Evolutionary conservation across 2,113 vertebrate genomes (phyloP), one percentile per base, ranked within the genome.

Genomic region (Acrocephalus kingi): DNA sequence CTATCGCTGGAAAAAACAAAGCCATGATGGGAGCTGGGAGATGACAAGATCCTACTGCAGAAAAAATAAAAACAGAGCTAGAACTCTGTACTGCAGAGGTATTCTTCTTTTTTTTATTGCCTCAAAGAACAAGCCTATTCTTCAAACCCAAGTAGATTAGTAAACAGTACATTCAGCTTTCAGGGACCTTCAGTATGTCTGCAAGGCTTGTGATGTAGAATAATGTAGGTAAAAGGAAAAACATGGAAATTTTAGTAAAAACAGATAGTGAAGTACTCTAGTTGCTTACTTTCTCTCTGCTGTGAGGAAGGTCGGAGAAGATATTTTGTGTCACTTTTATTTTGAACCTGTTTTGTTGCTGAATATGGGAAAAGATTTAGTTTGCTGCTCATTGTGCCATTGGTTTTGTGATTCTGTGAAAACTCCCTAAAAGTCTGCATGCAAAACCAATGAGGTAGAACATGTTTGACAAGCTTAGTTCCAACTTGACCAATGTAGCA

Each of bases 321-420:
- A 55, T 35, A 56, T 28, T 90, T 87, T 94, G 90, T 94, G 90
- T 81, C 89, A 74, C 52, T 90, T 94, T 94, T 95, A 64, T 92
- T 84, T 82, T 77, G 69, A 84, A 94, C 72, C 84, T 75, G 58
- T 94, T 94, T 96, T 27, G 3, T 25, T 27, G 58, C 49, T 15
- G 48, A 92, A 87, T 94, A 96, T 93, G 69, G 91, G 87, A 94
- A 92, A 96, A 97, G 92, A 82, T 89, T 89, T 85, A 75, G 86
- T 95, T 95, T 35, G 21, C 87, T 95, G 84, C 84, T 94, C 92
- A 86, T 92, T 96, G 85, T 97, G 92, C 82, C 56, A 39, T 85
- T 97, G 88, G 95, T 97, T 97, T 97, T 96, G 96, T 95, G 93
- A 94, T 77, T 97, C 88, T 87, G 6, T 62, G 75, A 96, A 97